Percentiles rank a stretch among this genome's conserved stretches.
Evolutionary conservation across 2,113 vertebrate genomes (phyloP).

Genomic region (Protobothrops mucrosquamatus): DNA sequence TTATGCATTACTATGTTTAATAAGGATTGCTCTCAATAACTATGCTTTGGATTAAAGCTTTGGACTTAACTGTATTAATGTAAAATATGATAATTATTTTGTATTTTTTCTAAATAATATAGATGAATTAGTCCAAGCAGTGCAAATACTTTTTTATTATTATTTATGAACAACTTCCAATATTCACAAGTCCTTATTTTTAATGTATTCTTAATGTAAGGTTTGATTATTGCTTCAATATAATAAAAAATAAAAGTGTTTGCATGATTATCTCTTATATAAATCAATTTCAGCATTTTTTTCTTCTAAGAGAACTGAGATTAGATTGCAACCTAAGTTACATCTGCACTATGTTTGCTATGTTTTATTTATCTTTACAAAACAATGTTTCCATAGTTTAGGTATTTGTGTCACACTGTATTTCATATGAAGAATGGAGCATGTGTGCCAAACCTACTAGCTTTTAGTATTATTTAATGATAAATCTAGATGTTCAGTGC

Average conservation of each 20-base stretch:
- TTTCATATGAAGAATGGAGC: background rate
- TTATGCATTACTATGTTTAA: background rate
- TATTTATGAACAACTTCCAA: background rate
- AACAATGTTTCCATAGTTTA: background rate
- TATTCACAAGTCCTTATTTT: background rate
- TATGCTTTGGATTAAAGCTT: background rate
- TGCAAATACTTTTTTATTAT: background rate
- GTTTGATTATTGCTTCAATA: background rate
- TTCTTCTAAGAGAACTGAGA: background rate
- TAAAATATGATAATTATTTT: background rate
- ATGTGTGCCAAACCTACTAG: background rate
- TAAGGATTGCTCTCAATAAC: background rate
- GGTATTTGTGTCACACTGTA: background rate
- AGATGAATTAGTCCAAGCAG: background rate
- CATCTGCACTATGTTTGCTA: background rate
- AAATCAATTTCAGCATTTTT: background rate
- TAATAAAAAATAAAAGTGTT: background rate
- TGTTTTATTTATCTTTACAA: background rate
- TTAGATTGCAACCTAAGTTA: background rate
- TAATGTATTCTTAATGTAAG: background rate
- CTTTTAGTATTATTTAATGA: background rate
- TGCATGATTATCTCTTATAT: background rate
- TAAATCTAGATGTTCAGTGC: background rate
- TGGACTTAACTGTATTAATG: background rate
- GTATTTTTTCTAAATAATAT: background rate